Base-by-base conservation (phyloP, 2,888 invertebrate species). In the Caenorhabditis sp. region DNA sequence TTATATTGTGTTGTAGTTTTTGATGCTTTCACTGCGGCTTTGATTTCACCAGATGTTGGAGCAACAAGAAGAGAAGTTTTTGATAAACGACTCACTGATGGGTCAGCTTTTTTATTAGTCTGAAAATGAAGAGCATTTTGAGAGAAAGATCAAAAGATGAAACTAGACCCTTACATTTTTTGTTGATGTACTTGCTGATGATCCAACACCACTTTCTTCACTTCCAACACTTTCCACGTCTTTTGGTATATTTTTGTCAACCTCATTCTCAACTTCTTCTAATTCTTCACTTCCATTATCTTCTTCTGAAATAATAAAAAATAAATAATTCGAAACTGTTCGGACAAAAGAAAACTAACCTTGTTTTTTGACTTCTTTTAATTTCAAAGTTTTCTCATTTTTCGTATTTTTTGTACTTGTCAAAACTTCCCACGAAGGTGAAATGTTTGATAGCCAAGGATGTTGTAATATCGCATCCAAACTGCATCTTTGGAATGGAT, bases 381-480 rank as follows among this genome's bases (percentile, higher is more conserved):
- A 20, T 12, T 21, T 21, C 21, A 50, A 50, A 50, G 3, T 52
- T 23, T 52, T 52, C 5, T 52, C 52, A 20, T 2, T 52, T 21
- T 10, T 23, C 23, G 4, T 21, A 5, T 5, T 52, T 21, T 52
- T 52, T 21, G 4, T 3, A 52, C 21, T 56, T 23, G 67, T 77
- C 52, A 83, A 54, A 17, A 63, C 60, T 25, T 71, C 57, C 84
- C 84, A 84, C 21, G 75, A 68, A 10, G 75, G 63, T 10, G 73
- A 56, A 36, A 64, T 43, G 25, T 68, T 67, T 58, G 66, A 68
- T 20, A 83, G 54, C 85, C 85, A 85, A 14, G 81, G 79, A 75
- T 85, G 85, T 31, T 73, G 64, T 17, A 85, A 70, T 52, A 85
- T 76, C n/a, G 76, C 78, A 36, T 85, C 83, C 1, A 85, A 52